Evolutionary conservation across 2,888 invertebrate species (phyloP).

Genomic region (Caenorhabditis virilis): DNA sequence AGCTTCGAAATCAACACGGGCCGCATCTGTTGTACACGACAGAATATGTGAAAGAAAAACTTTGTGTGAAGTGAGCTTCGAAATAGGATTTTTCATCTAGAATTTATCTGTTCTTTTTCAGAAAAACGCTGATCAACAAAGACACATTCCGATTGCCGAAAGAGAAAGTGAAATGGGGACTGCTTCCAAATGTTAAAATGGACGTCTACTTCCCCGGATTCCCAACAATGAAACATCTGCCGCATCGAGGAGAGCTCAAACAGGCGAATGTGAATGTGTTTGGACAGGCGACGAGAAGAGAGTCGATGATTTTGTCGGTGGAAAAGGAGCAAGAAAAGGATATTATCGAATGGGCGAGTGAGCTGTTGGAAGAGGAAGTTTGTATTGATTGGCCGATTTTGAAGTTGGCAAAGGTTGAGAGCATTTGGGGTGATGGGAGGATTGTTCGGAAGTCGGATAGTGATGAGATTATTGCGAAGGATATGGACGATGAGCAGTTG

Average conservation of each 20-base stretch:
- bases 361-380: conserved; percentile 78
- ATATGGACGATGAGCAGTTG: conserved; percentile 31
- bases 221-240: conserved; percentile 85
- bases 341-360: conserved; percentile 73
- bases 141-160: conserved; percentile 68
- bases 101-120: neutral
- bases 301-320: conserved; percentile 75
- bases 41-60: too few species aligned
- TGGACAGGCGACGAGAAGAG: conserved; percentile 81
- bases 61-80: neutral
- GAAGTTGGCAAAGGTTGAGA: conserved; percentile 66
- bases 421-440: conserved; percentile 30
- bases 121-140: conserved; percentile 60
- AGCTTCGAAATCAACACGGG: conserved; percentile 81
- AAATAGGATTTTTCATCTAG: neutral
- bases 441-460: conserved; percentile 13
- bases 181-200: conserved; percentile 76
- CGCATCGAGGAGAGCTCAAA: conserved; percentile 76
- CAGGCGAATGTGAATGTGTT: conserved; percentile 82
- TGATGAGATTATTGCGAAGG: conserved; percentile 31
- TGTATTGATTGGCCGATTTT: conserved; percentile 92
- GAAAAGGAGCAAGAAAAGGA: conserved; percentile 19
- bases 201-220: conserved; percentile 86
- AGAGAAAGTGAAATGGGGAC: conserved; percentile 74
- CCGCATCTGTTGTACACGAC: conserved; percentile 81